Conservation (phyloP, 2,888 invertebrate species). For the Bellardia pandia region DNA sequence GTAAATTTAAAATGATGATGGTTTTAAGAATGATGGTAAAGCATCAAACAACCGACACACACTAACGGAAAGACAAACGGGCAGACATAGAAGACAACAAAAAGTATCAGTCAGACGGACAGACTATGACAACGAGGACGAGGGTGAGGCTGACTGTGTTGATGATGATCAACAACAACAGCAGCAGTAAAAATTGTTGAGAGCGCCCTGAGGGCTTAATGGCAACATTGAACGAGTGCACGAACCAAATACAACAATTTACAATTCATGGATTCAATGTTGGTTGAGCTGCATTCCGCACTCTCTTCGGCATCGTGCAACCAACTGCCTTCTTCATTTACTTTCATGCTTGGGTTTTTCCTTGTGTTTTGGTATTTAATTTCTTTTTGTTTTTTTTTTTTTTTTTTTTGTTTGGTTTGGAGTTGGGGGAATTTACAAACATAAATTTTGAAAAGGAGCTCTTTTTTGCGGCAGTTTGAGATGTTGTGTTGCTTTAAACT, state of each 20-base stretch:
- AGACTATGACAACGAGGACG: constrained; percentile 16
- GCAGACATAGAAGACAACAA: not conserved
- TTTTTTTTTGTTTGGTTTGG: constrained; percentile 6
- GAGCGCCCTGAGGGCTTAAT: constrained; percentile 81
- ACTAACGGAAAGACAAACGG: constrained; percentile 12
- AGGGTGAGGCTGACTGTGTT: constrained; percentile 31
- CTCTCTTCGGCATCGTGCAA: constrained; percentile 12
- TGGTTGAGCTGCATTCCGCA: constrained; percentile 38
- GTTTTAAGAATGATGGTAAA: constrained; percentile 62
- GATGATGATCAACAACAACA: constrained; percentile 55
- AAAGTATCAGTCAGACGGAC: constrained; percentile 16
- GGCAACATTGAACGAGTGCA: constrained; percentile 70
- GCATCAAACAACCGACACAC: constrained; percentile 52
- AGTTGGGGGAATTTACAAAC: constrained; percentile 44
- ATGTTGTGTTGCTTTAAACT: constrained; percentile 23
- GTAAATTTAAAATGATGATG: constrained; percentile 67
- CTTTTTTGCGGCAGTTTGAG: not conserved
- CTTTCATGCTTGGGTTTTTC: constrained; percentile 44
- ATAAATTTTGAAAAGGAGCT: constrained; percentile 33
- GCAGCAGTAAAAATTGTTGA: constrained; percentile 79
- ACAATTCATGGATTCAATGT: constrained; percentile 54
- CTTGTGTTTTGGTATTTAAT: not conserved
- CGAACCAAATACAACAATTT: constrained; percentile 65
- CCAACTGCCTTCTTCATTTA: constrained; percentile 44
- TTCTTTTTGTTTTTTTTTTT: not conserved